phyloP scores from a whole-genome alignment of 64 coral and sea anemone genomes.

The Montipora efflorescens region DNA sequence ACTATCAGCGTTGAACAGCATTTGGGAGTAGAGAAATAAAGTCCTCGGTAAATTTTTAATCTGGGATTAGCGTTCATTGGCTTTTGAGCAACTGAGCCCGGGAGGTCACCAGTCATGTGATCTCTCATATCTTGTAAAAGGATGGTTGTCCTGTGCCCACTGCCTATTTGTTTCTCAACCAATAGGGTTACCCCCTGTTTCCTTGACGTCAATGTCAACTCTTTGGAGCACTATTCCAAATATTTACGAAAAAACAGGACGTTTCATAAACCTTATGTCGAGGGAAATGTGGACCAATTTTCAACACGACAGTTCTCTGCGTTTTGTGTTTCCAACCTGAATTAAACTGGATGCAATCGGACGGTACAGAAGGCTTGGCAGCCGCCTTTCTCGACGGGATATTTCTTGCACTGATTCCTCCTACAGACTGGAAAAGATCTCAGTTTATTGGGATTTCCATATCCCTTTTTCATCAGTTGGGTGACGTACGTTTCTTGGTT shows the following conservation, averaged over 20 bases:
- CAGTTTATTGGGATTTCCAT: background rate
- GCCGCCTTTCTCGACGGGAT: background rate
- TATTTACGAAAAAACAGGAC: background rate
- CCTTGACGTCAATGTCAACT: conserved; percentile 51
- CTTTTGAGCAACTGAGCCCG: no score
- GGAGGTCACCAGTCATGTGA: no score
- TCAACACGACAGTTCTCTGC: background rate
- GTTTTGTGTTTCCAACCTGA: background rate
- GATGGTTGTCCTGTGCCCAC: background rate
- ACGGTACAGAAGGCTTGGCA: background rate
- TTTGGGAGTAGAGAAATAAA: no score
- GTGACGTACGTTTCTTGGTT: background rate
- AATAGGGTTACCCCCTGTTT: conserved; percentile 22
- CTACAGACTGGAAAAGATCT: no score
- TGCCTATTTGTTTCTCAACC: background rate
- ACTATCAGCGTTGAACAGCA: no score
- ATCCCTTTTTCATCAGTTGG: background rate
- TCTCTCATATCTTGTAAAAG: no score
- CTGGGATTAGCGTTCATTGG: no score
- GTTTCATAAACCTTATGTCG: background rate
- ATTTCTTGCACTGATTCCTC: background rate
- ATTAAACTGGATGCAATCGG: background rate
- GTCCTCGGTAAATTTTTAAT: no score
- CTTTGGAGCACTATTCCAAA: background rate
- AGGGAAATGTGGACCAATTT: background rate